A percentile compares a stretch with the other conserved stretches of the same genome.
phyloP scores from a whole-genome alignment of 1,140 invertebrate species.

The Chionoecetes opilio region DNA sequence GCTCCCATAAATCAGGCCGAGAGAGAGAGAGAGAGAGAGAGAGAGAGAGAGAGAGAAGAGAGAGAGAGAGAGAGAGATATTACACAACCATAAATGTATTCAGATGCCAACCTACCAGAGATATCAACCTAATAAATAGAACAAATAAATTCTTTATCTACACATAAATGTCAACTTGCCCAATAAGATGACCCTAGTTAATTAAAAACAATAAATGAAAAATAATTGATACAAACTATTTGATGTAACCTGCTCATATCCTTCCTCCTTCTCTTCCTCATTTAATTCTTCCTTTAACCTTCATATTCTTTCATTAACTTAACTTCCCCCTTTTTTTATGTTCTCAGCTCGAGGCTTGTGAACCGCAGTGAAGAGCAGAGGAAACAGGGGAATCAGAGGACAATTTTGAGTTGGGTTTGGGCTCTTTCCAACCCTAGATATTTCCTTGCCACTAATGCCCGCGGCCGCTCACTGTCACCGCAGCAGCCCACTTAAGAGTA shows the following conservation, averaged over 20 bases:
- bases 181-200: too few relatives aligned
- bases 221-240: too few relatives aligned
- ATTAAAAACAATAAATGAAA: too few relatives aligned
- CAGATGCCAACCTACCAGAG: not conserved
- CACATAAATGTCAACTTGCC: slow-evolving; percentile 44
- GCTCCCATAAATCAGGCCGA: slow-evolving; percentile 51
- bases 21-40: not conserved
- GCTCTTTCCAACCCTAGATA: not conserved
- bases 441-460: not conserved
- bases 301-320: too few relatives aligned
- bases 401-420: not conserved
- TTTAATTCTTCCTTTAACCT: too few relatives aligned
- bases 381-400: not conserved
- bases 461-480: not conserved
- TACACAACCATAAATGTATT: not conserved
- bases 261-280: too few relatives aligned
- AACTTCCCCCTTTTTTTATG: too few relatives aligned
- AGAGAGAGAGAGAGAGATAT: slow-evolving; percentile 62
- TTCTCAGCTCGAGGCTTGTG: too few relatives aligned
- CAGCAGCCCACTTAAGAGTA: not conserved
- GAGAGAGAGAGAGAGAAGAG: slow-evolving; percentile 46
- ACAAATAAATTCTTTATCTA: slow-evolving; percentile 69
- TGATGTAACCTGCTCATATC: too few relatives aligned
- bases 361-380: too few relatives aligned
- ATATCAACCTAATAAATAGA: not conserved